Evolutionary conservation across 2,113 vertebrate genomes (phyloP), one percentile per base, ranked within the genome.

Genomic region (Platichthys flesus): DNA sequence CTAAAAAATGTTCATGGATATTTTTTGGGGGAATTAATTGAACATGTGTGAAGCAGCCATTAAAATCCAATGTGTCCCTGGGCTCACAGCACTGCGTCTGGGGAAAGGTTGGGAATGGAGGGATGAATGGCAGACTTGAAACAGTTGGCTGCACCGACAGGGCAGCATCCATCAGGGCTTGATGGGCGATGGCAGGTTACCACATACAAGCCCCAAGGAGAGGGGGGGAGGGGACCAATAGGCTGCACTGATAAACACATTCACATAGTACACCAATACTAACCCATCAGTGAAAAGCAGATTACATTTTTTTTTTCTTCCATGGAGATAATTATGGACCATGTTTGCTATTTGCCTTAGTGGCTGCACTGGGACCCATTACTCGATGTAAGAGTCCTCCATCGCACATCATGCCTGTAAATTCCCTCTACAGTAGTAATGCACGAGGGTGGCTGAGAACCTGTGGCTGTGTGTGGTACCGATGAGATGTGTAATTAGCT

Each of bases 401-500:
- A 23, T 76, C 4, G 9, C 42, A 60, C 26, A 81, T 76, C 79
- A 42, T 66, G 49, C 69, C 75, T 49, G 31, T 31, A 1, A 63
- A 68, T 75, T 86, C 82, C 72, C 35, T 37, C 35, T 37, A 58
- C 56, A 65, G 77, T 26, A 26, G 72, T 70, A 88, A 78, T 74
- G 76, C 51, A 57, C 2, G 71, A 81, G 60, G 76, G 80, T 75
- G 73, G 85, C 83, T 76, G 75, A 86, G 71, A 62, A 83, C 85
- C 76, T 35, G 42, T 78, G 84, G 86, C 83, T 82, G 79, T 80
- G 79, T 87, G 86, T 62, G 85, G 67, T 68, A 58, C 45, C 55
- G 71, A 81, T 87, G 87, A 90, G 87, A 88, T 86, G 85, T 85
- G 85, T 82, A 90, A 91, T 92, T 88, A 90, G 81, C 83, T 67